Base-by-base conservation (phyloP, 2,888 invertebrate species). In the Cordilura impudica region DNA sequence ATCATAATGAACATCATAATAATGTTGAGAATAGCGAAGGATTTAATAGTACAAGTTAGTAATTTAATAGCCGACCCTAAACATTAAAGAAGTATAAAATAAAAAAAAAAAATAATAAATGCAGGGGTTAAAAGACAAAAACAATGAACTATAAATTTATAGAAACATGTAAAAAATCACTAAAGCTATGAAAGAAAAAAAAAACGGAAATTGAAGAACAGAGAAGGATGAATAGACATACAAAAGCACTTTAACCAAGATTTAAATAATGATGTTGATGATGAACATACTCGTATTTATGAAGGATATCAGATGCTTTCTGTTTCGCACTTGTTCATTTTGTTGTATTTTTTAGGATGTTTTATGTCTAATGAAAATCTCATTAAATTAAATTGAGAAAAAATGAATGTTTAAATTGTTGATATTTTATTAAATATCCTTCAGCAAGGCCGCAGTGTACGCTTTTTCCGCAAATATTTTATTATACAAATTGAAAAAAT, bases 91-190 rank as follows among this genome's bases (percentile, higher is more conserved):
- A n/a, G n/a, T n/a, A n/a, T n/a, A 26, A 65, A 47, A 21, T 16
- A 43, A 51, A 35, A 23, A 18, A 18, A 61, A 10, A 26, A 21
- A 19, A 45, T n/a, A 10, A 23, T 21, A 6, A 26, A 12, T 60
- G 60, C 70, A 76, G 51, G 70, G 70, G 65, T 76, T 71, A 71
- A 71, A 53, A 43, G 12, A 39, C 29, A 29, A 43, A 39, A 71
- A 54, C 63, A 69, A 58, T 75, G 63, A 70, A 70, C 58, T 58
- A 35, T 67, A 67, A 67, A 75, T 75, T 61, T 61, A 35, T 16
- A 54, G 51, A 61, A 74, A 66, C 18, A 66, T 60, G 29, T 43
- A 29, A 43, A 73, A 51, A 29, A 43, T 10, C 19, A n/a, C 23
- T 23, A 26, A 12, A 45, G 29, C n/a, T 31, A n/a, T 23, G 49